Evolutionary conservation across 2,888 invertebrate species (phyloP).

Genomic region (Apotomis betuletana): DNA sequence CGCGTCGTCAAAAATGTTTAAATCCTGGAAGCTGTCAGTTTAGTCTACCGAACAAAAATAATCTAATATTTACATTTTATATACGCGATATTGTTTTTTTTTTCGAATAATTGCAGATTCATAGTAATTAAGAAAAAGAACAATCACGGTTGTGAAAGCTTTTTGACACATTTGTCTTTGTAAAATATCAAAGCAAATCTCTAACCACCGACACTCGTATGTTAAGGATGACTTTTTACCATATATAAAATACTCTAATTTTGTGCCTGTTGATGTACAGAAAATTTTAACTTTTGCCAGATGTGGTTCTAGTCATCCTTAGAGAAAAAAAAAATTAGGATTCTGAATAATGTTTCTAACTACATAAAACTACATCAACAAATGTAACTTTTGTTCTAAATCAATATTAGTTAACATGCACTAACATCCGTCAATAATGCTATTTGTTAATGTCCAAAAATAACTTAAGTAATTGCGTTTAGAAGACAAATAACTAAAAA

Average conservation of each 20-base stretch:
- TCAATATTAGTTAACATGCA: constrained; percentile 12
- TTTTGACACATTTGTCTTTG: not conserved
- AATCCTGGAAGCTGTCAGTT: too few species aligned
- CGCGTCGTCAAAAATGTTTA: too few species aligned
- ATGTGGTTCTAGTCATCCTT: constrained; percentile 18
- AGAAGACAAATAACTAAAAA: not conserved
- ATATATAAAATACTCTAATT: not conserved
- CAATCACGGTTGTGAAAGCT: too few species aligned
- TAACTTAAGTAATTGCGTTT: not conserved
- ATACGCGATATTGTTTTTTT: too few species aligned
- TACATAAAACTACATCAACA: constrained; percentile 1
- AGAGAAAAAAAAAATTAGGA: not conserved
- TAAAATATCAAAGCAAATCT: not conserved
- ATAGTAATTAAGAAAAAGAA: too few species aligned
- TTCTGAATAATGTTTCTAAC: constrained; percentile 6
- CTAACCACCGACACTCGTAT: constrained; percentile 7
- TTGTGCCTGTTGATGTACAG: not conserved
- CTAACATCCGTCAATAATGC: not conserved
- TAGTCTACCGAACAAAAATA: too few species aligned
- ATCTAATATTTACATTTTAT: too few species aligned
- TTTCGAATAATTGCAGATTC: too few species aligned
- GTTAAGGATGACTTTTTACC: not conserved
- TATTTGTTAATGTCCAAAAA: not conserved
- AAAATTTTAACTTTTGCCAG: too few species aligned
- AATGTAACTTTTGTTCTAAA: not conserved